Conservation (phyloP, 2,797 vertebrate genomes). For the Xenentodon cancila region DNA sequence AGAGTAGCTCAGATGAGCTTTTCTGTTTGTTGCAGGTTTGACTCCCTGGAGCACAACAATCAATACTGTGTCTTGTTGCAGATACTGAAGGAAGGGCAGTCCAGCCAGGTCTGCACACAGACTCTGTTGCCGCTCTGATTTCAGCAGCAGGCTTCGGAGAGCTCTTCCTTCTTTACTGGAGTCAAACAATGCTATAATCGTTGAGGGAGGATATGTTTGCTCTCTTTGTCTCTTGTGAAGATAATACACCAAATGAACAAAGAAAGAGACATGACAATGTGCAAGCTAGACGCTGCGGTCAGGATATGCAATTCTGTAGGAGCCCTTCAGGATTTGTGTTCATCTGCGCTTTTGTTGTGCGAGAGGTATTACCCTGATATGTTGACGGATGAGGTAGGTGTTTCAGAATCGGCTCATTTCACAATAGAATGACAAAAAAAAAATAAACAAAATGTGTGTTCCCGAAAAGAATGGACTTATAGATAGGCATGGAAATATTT, state of each 20-base stretch:
- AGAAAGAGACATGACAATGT: slow-evolving; percentile 25
- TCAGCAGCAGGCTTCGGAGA: slow-evolving; percentile 35
- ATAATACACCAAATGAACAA: slow-evolving; percentile 42
- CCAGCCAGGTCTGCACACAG: slow-evolving; percentile 44
- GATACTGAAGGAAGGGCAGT: slow-evolving; percentile 46
- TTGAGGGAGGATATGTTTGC: slow-evolving; percentile 37
- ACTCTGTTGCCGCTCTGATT: slow-evolving; percentile 34
- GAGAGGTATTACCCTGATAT: slow-evolving; percentile 52
- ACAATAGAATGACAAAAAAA: slow-evolving; percentile 47
- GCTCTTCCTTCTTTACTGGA: slow-evolving; percentile 26
- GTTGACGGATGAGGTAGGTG: slow-evolving; percentile 40
- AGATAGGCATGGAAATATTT: slow-evolving; percentile 7
- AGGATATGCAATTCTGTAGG: slow-evolving; percentile 48
- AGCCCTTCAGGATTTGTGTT: slow-evolving; percentile 62
- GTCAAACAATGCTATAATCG: slow-evolving; percentile 22
- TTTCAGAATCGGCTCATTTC: slow-evolving; percentile 52
- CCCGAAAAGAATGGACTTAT: slow-evolving; percentile 2
- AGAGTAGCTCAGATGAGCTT: slow-evolving; percentile 65
- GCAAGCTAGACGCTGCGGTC: slow-evolving; percentile 5
- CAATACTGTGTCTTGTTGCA: slow-evolving; percentile 63
- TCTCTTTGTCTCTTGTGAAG: slow-evolving; percentile 33
- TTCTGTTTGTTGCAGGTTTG: slow-evolving; percentile 64
- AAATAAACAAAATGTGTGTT: slow-evolving; percentile 10
- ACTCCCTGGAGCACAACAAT: slow-evolving; percentile 62
- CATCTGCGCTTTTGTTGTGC: slow-evolving; percentile 52